Conservation (phyloP, 2,888 invertebrate genomes). For the Halocaridina rubra region DNA sequence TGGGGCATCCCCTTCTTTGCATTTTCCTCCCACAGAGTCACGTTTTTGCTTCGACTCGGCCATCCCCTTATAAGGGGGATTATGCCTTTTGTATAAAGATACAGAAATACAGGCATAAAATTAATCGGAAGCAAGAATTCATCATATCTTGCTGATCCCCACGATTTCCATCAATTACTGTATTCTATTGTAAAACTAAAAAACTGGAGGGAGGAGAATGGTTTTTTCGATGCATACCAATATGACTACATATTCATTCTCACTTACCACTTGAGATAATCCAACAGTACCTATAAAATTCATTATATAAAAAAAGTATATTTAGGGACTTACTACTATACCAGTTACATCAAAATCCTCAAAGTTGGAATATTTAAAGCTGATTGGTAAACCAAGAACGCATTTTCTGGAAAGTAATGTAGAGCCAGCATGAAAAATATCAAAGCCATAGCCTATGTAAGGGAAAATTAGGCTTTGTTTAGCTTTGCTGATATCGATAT, state of each 20-base stretch:
- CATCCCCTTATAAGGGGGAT: no score
- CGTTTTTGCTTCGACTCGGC: no score
- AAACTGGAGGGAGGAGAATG: background rate
- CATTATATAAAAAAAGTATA: background rate
- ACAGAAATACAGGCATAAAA: background rate
- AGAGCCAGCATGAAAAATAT: constrained; percentile 38
- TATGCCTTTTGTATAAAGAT: background rate
- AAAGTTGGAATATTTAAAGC: background rate
- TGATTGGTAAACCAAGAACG: constrained; percentile 25
- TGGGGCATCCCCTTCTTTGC: no score
- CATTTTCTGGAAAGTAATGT: background rate
- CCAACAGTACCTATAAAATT: background rate
- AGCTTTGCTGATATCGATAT: background rate
- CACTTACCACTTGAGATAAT: background rate
- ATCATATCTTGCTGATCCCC: no score
- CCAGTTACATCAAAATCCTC: constrained; percentile 25
- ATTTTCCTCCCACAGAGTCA: no score
- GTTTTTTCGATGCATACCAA: background rate
- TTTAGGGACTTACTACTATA: constrained; percentile 23
- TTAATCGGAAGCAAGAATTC: background rate
- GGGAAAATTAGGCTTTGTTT: background rate
- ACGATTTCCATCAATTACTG: no score
- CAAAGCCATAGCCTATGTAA: constrained; percentile 36
- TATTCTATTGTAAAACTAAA: background rate
- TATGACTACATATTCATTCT: background rate